Conservation (phyloP, 1,140 invertebrate genomes). For the Lepidotrigona ventralis region DNA sequence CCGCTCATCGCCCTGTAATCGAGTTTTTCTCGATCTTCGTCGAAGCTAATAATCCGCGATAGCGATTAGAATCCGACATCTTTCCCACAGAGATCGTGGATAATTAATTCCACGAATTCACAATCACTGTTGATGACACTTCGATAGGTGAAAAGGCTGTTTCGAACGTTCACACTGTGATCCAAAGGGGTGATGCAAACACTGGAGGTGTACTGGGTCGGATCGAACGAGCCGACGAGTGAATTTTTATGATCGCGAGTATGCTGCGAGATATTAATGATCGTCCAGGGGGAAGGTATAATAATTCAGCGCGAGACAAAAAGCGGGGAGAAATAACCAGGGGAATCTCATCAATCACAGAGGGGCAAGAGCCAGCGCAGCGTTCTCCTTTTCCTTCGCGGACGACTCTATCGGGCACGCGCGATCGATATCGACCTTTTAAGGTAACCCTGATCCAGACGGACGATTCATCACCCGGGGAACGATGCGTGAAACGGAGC, state of each 20-base stretch:
- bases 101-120: not conserved
- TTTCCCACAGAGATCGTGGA: not conserved
- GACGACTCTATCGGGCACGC: slow-evolving; percentile 46
- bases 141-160: not conserved
- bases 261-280: slow-evolving; percentile 28
- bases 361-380: not conserved
- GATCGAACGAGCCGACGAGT: not conserved
- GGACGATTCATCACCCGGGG: slow-evolving; percentile 33
- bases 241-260: slow-evolving; percentile 28
- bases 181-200: not conserved
- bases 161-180: not conserved
- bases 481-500: slow-evolving; percentile 40
- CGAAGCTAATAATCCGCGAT: not conserved
- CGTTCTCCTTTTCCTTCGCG: slow-evolving; percentile 2
- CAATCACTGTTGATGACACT: not conserved
- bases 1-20: not conserved
- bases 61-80: not conserved
- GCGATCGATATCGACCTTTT: slow-evolving; percentile 51
- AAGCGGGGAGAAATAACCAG: slow-evolving; percentile 17
- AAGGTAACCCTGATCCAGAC: slow-evolving; percentile 46
- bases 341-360: slow-evolving; percentile 38
- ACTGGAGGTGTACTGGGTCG: not conserved
- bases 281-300: not conserved
- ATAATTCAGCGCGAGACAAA: slow-evolving; percentile 42
- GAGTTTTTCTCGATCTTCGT: not conserved